These are phyloP conservation scores for Eurosta solidaginis DNA, from an alignment of 1,140 invertebrate genomes.

Conservation along the genomic window DNA sequence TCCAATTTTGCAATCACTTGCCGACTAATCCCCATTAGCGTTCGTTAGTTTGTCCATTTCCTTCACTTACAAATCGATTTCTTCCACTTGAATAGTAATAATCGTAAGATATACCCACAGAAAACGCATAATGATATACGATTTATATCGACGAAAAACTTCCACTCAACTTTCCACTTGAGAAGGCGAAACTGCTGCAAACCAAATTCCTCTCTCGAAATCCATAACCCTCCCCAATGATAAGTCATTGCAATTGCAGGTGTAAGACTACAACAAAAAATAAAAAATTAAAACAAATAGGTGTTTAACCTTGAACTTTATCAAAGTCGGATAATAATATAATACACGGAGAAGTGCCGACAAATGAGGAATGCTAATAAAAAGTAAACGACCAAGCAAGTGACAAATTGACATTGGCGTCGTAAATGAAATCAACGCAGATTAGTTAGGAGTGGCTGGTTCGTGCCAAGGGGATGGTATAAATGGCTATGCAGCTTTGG, in stretches of 20 bases:
- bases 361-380: conserved; percentile 18
- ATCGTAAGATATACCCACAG: neutral
- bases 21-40: too few relatives aligned
- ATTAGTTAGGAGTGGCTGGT: neutral
- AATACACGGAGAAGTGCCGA: neutral
- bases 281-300: neutral
- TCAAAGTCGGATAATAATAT: neutral
- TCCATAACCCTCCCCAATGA: neutral
- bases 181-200: neutral
- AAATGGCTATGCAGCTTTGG: neutral
- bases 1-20: too few relatives aligned
- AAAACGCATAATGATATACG: conserved; percentile 5
- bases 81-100: conserved; percentile 6
- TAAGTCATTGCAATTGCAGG: neutral
- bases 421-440: conserved; percentile 8
- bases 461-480: neutral
- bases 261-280: neutral
- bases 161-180: neutral
- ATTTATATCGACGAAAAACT: neutral
- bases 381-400: neutral
- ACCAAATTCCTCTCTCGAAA: neutral
- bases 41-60: too few relatives aligned
- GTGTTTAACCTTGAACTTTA: conserved; percentile 27
- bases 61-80: conserved; percentile 1
- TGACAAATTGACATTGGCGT: neutral